Conservation (phyloP, 1,140 invertebrate species). For the Zaprionus davidi region DNA sequence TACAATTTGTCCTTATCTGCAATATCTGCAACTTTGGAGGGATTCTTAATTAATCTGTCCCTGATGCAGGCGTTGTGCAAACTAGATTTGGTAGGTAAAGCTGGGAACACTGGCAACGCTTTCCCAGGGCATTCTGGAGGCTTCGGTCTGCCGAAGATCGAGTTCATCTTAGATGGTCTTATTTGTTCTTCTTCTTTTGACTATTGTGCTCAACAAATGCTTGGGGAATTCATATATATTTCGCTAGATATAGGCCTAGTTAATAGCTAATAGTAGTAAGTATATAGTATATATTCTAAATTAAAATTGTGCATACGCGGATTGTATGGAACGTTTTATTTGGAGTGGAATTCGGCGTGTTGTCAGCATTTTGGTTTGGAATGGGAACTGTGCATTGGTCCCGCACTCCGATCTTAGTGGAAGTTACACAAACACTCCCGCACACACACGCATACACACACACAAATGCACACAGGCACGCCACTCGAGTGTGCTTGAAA, state of each 20-base stretch:
- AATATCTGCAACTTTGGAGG: slow-evolving; percentile 44
- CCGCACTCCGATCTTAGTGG: slow-evolving; percentile 31
- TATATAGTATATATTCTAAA: slow-evolving; percentile 59
- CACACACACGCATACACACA: slow-evolving; percentile 29
- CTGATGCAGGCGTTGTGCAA: slow-evolving; percentile 7
- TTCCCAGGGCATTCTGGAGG: neutral
- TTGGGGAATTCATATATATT: slow-evolving; percentile 32
- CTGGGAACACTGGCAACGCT: neutral
- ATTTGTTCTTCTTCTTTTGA: slow-evolving; percentile 46
- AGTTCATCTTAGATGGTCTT: slow-evolving; percentile 2
- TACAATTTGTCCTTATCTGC: slow-evolving; percentile 13
- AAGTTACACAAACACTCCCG: slow-evolving; percentile 28
- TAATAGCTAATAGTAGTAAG: slow-evolving; percentile 50
- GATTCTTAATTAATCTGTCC: slow-evolving; percentile 31
- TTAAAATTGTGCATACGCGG: slow-evolving; percentile 80
- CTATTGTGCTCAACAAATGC: slow-evolving; percentile 77
- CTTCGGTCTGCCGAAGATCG: slow-evolving; percentile 31
- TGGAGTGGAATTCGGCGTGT: slow-evolving; percentile 56
- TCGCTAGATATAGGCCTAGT: slow-evolving; percentile 63
- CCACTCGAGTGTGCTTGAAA: slow-evolving; percentile 54
- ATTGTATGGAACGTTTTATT: slow-evolving; percentile 62
- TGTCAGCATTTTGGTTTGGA: slow-evolving; percentile 50
- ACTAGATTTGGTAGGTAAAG: neutral
- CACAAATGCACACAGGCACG: slow-evolving; percentile 1
- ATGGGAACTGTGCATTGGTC: slow-evolving; percentile 47